Evolutionary conservation across 1,140 invertebrate genomes (phyloP).

Genomic region (Luehdorfia chinensis): DNA sequence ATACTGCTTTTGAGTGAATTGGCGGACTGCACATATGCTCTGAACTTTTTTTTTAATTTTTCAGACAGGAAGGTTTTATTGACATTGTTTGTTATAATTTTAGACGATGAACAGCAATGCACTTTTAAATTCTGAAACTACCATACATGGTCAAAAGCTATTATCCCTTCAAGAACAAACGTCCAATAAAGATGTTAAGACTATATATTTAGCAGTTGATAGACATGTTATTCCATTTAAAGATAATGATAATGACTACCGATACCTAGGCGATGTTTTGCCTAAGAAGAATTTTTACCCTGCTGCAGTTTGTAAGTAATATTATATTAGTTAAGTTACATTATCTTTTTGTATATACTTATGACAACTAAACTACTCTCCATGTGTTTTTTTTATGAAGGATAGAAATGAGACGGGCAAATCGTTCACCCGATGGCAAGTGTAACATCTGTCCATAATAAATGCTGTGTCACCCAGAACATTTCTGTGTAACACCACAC

Average conservation of each 20-base stretch:
- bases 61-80: neutral
- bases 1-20: too few relatives aligned
- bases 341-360: too few relatives aligned
- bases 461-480: too few relatives aligned
- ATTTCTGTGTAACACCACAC: too few relatives aligned
- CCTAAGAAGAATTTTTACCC: slow-evolving; percentile 66
- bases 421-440: too few relatives aligned
- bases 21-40: too few relatives aligned
- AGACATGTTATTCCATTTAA: slow-evolving; percentile 39
- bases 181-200: slow-evolving; percentile 24
- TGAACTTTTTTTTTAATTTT: too few relatives aligned
- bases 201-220: slow-evolving; percentile 58
- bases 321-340: too few relatives aligned
- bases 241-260: slow-evolving; percentile 64
- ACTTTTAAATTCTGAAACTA: slow-evolving; percentile 12
- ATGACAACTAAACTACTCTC: too few relatives aligned
- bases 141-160: slow-evolving; percentile 42
- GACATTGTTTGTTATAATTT: slow-evolving; percentile 9
- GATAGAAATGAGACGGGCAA: too few relatives aligned
- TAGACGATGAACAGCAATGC: slow-evolving; percentile 19
- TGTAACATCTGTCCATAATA: too few relatives aligned
- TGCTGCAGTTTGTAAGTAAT: slow-evolving; percentile 58
- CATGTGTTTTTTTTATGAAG: too few relatives aligned
- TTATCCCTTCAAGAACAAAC: slow-evolving; percentile 34
- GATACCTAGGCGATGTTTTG: slow-evolving; percentile 69